Conservation (phyloP, 2,797 vertebrate genomes). For the Apodemus agrarius region DNA sequence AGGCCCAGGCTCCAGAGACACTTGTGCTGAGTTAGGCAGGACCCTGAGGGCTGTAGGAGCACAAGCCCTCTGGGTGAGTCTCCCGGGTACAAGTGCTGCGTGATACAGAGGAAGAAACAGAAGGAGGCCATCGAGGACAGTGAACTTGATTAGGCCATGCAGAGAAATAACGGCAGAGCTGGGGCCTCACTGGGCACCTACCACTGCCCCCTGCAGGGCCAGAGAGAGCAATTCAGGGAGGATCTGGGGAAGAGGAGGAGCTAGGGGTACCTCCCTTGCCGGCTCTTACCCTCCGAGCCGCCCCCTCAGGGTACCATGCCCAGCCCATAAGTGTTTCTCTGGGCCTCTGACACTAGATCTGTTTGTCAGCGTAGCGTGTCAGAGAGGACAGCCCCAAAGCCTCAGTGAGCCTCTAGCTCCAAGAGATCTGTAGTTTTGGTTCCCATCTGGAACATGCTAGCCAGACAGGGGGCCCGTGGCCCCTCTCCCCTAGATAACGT, state of each 20-base stretch:
- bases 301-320: not conserved
- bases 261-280: not conserved
- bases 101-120: not conserved
- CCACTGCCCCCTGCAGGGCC: not conserved
- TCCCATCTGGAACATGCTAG: not conserved
- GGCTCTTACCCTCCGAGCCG: not conserved
- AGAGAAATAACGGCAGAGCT: not conserved
- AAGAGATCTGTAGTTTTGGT: not conserved
- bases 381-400: not conserved
- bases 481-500: constrained; percentile 42
- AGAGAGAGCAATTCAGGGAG: not conserved
- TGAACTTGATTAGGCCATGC: not conserved
- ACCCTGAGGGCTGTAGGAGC: not conserved
- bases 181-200: not conserved
- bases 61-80: not conserved
- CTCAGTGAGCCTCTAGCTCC: rapidly evolving
- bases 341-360: not conserved
- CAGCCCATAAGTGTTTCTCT: rapidly evolving
- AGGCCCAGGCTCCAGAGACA: not conserved
- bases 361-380: rapidly evolving
- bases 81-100: not conserved
- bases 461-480: not conserved
- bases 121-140: not conserved
- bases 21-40: not conserved
- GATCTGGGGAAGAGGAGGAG: no score